Evolutionary conservation across 2,888 invertebrate genomes (phyloP).

Genomic region (Elgonia sp.): DNA sequence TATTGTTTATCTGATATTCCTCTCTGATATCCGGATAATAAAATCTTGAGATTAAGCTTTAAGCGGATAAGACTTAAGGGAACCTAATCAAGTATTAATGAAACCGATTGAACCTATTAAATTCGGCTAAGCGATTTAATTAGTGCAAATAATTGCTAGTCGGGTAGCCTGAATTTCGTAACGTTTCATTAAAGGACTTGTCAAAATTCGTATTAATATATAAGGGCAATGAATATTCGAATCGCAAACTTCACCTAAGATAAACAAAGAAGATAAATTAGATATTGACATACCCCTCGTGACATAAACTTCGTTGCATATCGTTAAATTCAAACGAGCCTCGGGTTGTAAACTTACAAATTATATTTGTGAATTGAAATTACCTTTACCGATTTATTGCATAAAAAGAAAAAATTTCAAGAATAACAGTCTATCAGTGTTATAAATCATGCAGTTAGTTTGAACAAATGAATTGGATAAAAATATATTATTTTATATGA

Average conservation of each 20-base stretch:
- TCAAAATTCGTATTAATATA: slow-evolving; percentile 11
- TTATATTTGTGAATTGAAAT: slow-evolving; percentile 3
- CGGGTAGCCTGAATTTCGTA: neutral
- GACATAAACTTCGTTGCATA: neutral
- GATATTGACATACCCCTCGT: neutral
- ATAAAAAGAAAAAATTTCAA: too few relatives aligned
- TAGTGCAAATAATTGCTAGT: slow-evolving; percentile 29
- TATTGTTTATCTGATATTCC: too few relatives aligned
- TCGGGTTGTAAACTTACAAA: slow-evolving; percentile 2
- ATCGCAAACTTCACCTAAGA: slow-evolving; percentile 23
- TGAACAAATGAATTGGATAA: too few relatives aligned
- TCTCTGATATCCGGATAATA: neutral
- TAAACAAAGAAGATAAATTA: slow-evolving; percentile 10
- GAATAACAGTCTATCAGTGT: too few relatives aligned
- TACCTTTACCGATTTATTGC: neutral
- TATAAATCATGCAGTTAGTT: too few relatives aligned
- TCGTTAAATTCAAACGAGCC: neutral
- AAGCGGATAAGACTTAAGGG: slow-evolving; percentile 14
- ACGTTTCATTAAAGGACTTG: neutral
- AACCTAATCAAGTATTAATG: slow-evolving; percentile 28
- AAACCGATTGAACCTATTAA: slow-evolving; percentile 10
- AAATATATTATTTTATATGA: too few relatives aligned
- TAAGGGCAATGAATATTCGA: slow-evolving; percentile 29
- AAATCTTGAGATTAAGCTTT: slow-evolving; percentile 15
- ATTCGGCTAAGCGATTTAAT: slow-evolving; percentile 31